Evolutionary conservation across 2,888 invertebrate species (phyloP).

Genomic region (Podabrus alpinus): DNA sequence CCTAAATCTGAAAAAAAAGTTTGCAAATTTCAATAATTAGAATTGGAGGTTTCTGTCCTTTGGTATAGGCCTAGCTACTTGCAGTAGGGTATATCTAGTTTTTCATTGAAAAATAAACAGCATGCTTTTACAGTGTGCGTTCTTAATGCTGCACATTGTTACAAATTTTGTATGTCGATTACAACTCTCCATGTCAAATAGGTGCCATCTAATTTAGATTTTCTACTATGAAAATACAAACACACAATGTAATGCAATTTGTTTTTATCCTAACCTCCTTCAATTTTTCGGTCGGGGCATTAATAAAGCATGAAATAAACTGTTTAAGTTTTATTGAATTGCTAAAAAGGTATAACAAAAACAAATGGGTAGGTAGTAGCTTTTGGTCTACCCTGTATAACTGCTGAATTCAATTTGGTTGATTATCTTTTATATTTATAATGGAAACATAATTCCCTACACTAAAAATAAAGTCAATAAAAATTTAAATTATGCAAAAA

Average conservation of each 20-base stretch:
- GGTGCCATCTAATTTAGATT: neutral
- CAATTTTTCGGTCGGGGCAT: neutral
- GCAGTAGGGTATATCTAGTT: too few relatives aligned
- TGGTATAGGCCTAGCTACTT: too few relatives aligned
- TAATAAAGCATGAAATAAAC: neutral
- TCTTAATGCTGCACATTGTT: too few relatives aligned
- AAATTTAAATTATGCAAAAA: conserved; percentile 74
- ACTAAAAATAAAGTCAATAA: neutral
- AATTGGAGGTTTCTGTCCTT: too few relatives aligned
- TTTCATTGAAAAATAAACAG: too few relatives aligned
- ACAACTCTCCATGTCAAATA: too few relatives aligned
- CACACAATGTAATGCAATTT: neutral
- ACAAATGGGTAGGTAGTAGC: neutral
- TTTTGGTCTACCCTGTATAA: neutral
- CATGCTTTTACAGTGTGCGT: too few relatives aligned
- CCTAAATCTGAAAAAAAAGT: too few relatives aligned
- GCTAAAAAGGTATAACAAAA: neutral
- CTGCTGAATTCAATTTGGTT: neutral
- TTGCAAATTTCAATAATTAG: too few relatives aligned
- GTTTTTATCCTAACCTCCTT: neutral
- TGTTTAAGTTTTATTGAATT: neutral
- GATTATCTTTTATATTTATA: neutral
- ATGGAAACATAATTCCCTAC: neutral
- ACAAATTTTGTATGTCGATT: too few relatives aligned
- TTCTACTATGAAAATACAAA: neutral